phyloP scores from a whole-genome alignment of 1,140 invertebrate species.

The Drosophila burlai region DNA sequence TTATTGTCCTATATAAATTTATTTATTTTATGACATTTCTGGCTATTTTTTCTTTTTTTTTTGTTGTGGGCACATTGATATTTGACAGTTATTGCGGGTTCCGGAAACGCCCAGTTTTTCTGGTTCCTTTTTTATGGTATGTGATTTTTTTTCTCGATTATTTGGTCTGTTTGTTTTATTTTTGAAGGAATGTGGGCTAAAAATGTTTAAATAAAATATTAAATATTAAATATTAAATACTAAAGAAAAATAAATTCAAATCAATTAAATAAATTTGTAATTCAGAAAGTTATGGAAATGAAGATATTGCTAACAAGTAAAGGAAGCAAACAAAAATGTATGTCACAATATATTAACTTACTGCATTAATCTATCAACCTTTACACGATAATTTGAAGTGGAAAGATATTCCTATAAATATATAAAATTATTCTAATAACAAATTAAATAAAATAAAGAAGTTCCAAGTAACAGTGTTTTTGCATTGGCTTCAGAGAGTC shows the following conservation, averaged over 20 bases:
- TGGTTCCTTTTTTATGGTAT: constrained; percentile 67
- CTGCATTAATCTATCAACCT: background rate
- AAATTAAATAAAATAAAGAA: background rate
- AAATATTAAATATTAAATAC: background rate
- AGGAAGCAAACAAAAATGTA: background rate
- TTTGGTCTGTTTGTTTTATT: constrained; percentile 15
- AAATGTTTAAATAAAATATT: background rate
- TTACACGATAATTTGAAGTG: background rate
- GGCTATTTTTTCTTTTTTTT: constrained; percentile 26
- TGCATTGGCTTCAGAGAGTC: background rate
- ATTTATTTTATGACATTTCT: constrained; percentile 69
- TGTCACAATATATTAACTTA: background rate
- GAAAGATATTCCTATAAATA: background rate
- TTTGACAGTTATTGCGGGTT: constrained; percentile 73
- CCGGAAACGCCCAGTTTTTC: constrained; percentile 75
- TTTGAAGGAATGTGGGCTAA: background rate
- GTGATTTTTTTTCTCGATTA: constrained; percentile 24
- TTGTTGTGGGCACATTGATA: constrained; percentile 58
- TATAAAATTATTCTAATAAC: background rate
- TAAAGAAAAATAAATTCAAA: background rate
- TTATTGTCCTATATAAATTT: constrained; percentile 77
- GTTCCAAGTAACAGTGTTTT: background rate
- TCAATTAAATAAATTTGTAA: background rate
- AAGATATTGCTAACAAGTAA: background rate
- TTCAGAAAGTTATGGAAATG: background rate